These are phyloP conservation scores for Aurelia sp. DNA, from an alignment of 30 jellyfish, hydroid and myxozoan genomes.

Conservation along the genomic window DNA sequence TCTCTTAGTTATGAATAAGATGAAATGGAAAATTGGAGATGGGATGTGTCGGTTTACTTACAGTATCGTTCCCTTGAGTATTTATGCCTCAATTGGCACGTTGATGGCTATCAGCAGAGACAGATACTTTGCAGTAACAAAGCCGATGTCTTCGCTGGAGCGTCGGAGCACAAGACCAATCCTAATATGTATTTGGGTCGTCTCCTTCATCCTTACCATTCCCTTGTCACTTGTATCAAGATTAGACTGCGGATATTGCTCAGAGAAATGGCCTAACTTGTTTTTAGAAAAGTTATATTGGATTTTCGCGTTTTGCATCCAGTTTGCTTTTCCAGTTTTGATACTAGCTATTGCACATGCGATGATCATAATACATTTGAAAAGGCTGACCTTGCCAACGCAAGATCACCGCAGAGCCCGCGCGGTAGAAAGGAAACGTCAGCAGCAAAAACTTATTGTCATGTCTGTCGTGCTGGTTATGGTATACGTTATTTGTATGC, in stretches of 20 bases:
- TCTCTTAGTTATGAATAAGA: constrained; percentile 46
- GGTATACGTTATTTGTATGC: constrained; percentile 80
- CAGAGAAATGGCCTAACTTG: constrained; percentile 83
- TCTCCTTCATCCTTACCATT: constrained; percentile 70
- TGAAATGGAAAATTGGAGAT: constrained; percentile 88
- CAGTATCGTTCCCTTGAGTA: constrained; percentile 70
- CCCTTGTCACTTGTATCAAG: constrained; percentile 78
- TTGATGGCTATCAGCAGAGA: constrained; percentile 88
- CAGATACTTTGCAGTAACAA: constrained; percentile 72
- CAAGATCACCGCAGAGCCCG: constrained; percentile 18
- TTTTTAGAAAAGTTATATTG: constrained; percentile 60
- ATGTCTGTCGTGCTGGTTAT: constrained; percentile 71
- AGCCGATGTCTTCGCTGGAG: constrained; percentile 81
- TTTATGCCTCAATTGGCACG: constrained; percentile 89
- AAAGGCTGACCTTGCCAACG: constrained; percentile 46
- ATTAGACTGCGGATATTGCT: constrained; percentile 64
- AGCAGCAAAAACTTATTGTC: constrained; percentile 57
- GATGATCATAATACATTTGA: constrained; percentile 53
- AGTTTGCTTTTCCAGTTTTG: constrained; percentile 75
- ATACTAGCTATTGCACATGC: constrained; percentile 71
- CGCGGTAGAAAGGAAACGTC: constrained; percentile 61
- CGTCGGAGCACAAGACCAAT: constrained; percentile 41
- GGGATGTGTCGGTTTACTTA: constrained; percentile 75
- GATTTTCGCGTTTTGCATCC: constrained; percentile 76
- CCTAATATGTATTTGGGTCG: constrained; percentile 71